These are phyloP conservation scores for Hypselothyrea guttata DNA, from an alignment of 2,888 invertebrate genomes.

Conservation along the genomic window DNA sequence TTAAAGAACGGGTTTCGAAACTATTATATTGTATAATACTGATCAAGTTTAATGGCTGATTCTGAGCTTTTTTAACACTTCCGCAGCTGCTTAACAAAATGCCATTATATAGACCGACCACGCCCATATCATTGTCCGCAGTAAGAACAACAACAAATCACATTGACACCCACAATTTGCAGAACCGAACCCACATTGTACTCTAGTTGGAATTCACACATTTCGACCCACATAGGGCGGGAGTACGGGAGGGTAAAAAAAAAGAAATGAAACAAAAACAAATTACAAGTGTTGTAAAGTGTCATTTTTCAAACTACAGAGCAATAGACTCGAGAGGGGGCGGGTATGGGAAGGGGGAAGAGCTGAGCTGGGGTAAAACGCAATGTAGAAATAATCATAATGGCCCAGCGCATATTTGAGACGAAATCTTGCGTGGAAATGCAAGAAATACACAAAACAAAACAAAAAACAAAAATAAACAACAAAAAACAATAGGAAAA, in stretches of 20 bases:
- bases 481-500: conserved; percentile 34
- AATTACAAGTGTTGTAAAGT: conserved; percentile 78
- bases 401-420: conserved; percentile 71
- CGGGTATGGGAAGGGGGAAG: neutral
- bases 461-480: conserved; percentile 8
- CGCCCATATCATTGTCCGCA: conserved; percentile 48
- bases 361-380: conserved; percentile 28
- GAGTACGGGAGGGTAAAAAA: neutral
- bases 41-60: too few species aligned
- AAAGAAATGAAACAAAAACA: conserved; percentile 46
- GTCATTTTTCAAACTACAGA: conserved; percentile 71
- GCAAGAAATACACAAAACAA: conserved; percentile 26
- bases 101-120: conserved; percentile 16
- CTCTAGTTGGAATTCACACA: conserved; percentile 25
- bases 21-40: too few species aligned
- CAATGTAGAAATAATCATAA: conserved; percentile 74
- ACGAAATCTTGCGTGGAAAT: conserved; percentile 73
- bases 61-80: neutral
- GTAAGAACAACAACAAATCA: conserved; percentile 57
- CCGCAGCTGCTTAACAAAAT: neutral
- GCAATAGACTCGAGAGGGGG: conserved; percentile 12
- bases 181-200: conserved; percentile 38
- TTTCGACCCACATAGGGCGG: conserved; percentile 4
- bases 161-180: conserved; percentile 58
- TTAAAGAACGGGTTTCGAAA: too few species aligned